These are phyloP conservation scores for Latrodectus geometricus DNA, from an alignment of 1,140 invertebrate genomes.

Conservation along the genomic window DNA sequence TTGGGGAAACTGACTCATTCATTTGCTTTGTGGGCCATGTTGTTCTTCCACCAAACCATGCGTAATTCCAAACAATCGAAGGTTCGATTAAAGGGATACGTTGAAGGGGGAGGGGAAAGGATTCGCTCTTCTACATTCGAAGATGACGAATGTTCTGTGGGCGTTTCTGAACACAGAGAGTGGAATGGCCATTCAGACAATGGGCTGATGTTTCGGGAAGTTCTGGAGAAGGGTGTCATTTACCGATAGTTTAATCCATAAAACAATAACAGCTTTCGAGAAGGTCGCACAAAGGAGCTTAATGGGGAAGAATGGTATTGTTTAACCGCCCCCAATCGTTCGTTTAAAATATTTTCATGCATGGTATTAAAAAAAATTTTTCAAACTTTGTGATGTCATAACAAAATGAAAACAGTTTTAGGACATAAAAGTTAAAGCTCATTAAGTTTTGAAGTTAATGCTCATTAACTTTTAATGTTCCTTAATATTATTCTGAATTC, in stretches of 20 bases:
- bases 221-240: no score
- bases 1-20: conserved; percentile 16
- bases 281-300: not conserved
- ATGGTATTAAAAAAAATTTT: no score
- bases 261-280: not conserved
- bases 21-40: not conserved
- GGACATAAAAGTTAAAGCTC: no score
- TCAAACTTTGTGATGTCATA: no score
- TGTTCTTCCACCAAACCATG: conserved; percentile 23
- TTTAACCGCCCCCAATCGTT: no score
- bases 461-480: no score
- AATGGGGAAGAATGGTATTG: no score
- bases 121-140: not conserved
- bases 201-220: not conserved
- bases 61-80: conserved; percentile 31
- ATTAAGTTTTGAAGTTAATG: no score
- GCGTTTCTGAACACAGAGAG: not conserved
- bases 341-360: no score
- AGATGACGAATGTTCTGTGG: conserved; percentile 2
- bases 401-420: no score
- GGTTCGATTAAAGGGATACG: conserved; percentile 42
- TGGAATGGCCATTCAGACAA: not conserved
- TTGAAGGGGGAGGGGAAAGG: not conserved
- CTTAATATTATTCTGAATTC: no score
- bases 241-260: not conserved